Conservation (phyloP, 2,797 vertebrate species). For the Dermochelys coriacea region DNA sequence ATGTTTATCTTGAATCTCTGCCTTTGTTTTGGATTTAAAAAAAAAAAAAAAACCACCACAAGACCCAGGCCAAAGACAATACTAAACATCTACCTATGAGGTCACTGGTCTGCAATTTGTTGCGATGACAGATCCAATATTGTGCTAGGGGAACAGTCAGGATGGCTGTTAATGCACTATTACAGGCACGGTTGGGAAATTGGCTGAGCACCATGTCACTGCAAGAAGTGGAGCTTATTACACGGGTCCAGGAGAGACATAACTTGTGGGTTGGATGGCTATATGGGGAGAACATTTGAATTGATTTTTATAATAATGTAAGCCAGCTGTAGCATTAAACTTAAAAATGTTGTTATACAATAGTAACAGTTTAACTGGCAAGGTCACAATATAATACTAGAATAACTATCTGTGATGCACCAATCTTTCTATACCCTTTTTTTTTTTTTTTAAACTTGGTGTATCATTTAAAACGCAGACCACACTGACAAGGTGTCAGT, state of each 20-base stretch:
- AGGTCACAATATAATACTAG: neutral
- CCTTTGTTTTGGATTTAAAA: constrained; percentile 44
- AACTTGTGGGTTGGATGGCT: constrained; percentile 46
- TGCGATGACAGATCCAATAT: constrained; percentile 66
- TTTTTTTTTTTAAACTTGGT: constrained; percentile 10
- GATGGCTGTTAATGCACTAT: constrained; percentile 48
- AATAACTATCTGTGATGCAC: constrained; percentile 25
- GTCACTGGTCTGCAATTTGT: constrained; percentile 69
- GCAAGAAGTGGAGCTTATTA: constrained; percentile 52
- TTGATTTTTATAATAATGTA: constrained; percentile 48
- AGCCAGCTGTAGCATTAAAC: constrained; percentile 57
- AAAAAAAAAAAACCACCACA: constrained; percentile 27
- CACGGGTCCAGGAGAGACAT: constrained; percentile 46
- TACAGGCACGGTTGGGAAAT: constrained; percentile 65
- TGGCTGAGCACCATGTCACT: constrained; percentile 52
- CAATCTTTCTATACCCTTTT: constrained; percentile 29
- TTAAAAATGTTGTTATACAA: neutral
- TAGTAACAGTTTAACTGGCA: neutral
- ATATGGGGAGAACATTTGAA: constrained; percentile 50
- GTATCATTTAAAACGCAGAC: constrained; percentile 20
- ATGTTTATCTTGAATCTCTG: constrained; percentile 56
- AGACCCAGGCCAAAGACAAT: constrained; percentile 58
- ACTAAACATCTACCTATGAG: constrained; percentile 58
- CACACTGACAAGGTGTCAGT: neutral
- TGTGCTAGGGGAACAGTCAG: constrained; percentile 58